Percentiles rank a stretch among this genome's conserved stretches.
Conservation (phyloP, 1,140 invertebrate genomes). For the roundworm (Caenorhabditis elegans) region DNA sequence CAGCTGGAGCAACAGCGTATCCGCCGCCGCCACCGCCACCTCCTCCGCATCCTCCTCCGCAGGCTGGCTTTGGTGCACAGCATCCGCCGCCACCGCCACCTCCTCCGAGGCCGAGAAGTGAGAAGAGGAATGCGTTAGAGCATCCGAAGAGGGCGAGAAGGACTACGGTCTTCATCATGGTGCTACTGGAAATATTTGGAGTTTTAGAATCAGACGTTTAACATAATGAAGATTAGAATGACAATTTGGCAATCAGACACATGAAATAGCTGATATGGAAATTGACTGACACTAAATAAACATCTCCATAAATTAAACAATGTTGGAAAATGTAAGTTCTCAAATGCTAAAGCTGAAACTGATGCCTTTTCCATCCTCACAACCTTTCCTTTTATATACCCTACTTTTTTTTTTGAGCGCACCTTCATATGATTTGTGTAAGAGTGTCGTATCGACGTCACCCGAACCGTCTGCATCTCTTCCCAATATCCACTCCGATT, state of each 20-base stretch:
- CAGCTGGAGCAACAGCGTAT: conserved; percentile 9
- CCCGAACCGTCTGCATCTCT: background rate
- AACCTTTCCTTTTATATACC: background rate
- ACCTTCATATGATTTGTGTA: conserved; percentile 14
- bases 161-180: conserved; percentile 28
- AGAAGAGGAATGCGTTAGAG: conserved; percentile 36
- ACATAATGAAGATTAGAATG: background rate
- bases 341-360: background rate
- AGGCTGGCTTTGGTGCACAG: background rate
- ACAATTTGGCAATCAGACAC: too few species aligned
- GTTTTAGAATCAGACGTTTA: background rate
- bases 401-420: conserved; percentile 8
- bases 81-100: background rate
- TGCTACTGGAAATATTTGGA: background rate
- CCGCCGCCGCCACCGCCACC: background rate
- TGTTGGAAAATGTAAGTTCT: too few species aligned
- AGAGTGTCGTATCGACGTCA: too few species aligned
- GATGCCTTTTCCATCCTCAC: background rate
- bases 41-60: background rate
- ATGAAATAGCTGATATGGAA: too few species aligned
- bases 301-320: too few species aligned
- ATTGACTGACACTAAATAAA: too few species aligned
- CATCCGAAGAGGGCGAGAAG: background rate
- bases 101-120: background rate
- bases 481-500: background rate